These are phyloP conservation scores for Dynastes tityus DNA, from an alignment of 2,888 invertebrate genomes.

Conservation along the genomic window DNA sequence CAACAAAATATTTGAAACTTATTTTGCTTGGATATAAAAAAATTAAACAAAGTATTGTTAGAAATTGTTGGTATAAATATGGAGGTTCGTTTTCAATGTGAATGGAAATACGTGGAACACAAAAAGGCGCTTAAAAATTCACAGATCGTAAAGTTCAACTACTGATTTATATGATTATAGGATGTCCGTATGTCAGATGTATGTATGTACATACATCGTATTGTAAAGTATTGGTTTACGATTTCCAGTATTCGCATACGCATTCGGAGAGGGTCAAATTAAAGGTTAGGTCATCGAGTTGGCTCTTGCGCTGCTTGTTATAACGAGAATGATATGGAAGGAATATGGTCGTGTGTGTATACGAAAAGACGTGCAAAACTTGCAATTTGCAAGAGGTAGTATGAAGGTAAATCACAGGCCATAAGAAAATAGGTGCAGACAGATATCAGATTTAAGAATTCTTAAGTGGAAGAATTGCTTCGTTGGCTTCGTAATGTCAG, in stretches of 20 bases:
- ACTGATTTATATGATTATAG: constrained; percentile 3
- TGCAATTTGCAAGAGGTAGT: too few relatives aligned
- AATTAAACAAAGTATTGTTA: too few relatives aligned
- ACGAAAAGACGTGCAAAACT: neutral
- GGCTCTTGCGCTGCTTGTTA: constrained; percentile 43
- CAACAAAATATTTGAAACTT: too few relatives aligned
- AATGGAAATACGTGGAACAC: too few relatives aligned
- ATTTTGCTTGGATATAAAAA: too few relatives aligned
- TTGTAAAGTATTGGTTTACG: neutral
- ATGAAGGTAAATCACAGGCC: too few relatives aligned
- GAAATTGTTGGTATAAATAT: too few relatives aligned
- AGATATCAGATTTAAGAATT: too few relatives aligned
- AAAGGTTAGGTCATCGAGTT: constrained; percentile 55
- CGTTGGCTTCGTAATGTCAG: too few relatives aligned
- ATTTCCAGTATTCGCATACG: constrained; percentile 51
- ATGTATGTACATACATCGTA: neutral
- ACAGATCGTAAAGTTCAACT: neutral
- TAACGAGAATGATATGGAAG: neutral
- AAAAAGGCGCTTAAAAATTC: neutral
- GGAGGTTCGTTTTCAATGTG: too few relatives aligned
- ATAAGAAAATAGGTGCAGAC: too few relatives aligned
- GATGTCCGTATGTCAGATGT: neutral
- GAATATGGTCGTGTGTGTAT: neutral
- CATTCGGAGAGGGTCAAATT: constrained; percentile 55
- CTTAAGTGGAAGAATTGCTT: too few relatives aligned